phyloP scores from a whole-genome alignment of 2,113 vertebrate genomes.

The Chaetura pelagica region DNA sequence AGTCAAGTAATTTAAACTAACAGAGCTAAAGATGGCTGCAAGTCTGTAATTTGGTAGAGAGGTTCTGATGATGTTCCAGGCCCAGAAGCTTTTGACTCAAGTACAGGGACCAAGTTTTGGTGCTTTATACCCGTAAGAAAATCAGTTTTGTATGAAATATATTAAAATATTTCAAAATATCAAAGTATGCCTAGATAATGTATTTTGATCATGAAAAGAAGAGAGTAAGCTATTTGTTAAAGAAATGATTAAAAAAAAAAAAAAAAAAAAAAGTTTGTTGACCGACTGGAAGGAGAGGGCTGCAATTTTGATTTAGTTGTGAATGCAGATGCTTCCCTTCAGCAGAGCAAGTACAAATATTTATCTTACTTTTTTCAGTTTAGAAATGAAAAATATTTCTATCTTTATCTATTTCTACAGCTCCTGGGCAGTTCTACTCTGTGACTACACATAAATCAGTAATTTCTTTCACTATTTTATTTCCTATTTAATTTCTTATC shows the following conservation, averaged over 20 bases:
- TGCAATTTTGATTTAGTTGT: background rate
- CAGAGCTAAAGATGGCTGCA: background rate
- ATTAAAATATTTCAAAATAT: constrained; percentile 30
- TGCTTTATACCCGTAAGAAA: background rate
- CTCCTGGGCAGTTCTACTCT: background rate
- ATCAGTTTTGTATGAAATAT: background rate
- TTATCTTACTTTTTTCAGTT: background rate
- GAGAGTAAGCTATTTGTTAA: background rate
- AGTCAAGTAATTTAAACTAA: background rate
- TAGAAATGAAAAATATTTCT: constrained; percentile 8
- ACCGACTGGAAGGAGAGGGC: background rate
- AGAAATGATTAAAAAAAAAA: constrained; percentile 21
- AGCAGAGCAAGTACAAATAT: constrained; percentile 36
- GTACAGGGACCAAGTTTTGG: background rate
- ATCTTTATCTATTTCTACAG: constrained; percentile 32
- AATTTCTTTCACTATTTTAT: constrained; percentile 6
- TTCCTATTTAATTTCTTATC: constrained; percentile 21
- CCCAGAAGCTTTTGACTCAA: background rate
- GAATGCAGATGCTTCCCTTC: constrained; percentile 9
- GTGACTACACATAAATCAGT: background rate
- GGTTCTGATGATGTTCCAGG: background rate
- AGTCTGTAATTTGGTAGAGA: background rate
- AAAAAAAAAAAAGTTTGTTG: constrained; percentile 39
- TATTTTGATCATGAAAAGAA: constrained; percentile 36
- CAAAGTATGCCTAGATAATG: constrained; percentile 20